phyloP scores from a whole-genome alignment of 2,113 vertebrate genomes.

The Pelecanoides urinatrix region DNA sequence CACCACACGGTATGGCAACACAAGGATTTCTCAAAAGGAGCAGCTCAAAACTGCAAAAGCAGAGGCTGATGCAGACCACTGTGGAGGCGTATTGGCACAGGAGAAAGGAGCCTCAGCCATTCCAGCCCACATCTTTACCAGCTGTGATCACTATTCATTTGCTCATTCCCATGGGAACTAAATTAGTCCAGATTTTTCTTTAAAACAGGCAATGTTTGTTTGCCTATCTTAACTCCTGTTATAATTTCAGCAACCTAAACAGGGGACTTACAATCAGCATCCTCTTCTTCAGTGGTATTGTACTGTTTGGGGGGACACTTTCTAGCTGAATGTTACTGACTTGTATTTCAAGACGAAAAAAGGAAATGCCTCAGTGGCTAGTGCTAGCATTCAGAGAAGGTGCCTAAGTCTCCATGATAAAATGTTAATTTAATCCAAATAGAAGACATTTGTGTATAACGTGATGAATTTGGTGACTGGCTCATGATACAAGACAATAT shows the following conservation, averaged over 20 bases:
- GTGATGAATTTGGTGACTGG: neutral
- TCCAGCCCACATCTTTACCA: neutral
- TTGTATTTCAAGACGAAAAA: neutral
- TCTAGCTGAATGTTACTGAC: neutral
- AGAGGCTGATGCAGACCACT: neutral
- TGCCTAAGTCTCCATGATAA: neutral
- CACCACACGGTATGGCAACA: neutral
- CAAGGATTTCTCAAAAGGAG: neutral
- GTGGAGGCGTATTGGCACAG: neutral
- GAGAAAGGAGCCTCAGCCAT: neutral
- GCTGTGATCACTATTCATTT: neutral
- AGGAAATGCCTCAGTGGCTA: neutral
- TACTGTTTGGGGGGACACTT: rapidly evolving
- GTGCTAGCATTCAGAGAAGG: neutral
- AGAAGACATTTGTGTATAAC: neutral
- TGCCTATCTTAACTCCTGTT: neutral
- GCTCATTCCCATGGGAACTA: neutral
- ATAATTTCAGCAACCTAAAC: neutral
- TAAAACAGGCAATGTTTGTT: neutral
- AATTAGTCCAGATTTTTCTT: neutral
- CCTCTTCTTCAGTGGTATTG: neutral
- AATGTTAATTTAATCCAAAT: neutral
- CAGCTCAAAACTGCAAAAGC: neutral
- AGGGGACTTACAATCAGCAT: no score
- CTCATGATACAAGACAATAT: neutral